Conservation (phyloP, 2,797 vertebrate genomes). For the Poecile montanus region DNA sequence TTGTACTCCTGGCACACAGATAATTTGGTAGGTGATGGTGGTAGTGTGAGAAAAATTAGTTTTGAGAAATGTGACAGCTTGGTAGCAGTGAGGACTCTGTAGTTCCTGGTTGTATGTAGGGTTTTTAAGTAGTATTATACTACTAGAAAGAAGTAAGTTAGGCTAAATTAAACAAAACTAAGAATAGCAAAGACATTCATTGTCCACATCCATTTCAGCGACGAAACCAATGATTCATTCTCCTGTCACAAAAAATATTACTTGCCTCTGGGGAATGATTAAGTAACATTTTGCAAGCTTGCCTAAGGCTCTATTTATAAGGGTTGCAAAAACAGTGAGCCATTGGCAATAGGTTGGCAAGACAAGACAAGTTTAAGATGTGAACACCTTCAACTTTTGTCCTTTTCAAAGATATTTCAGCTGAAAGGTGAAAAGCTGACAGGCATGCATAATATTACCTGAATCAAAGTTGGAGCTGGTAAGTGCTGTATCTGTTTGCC, state of each 20-base stretch:
- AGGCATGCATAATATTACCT: not conserved
- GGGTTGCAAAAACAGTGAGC: slow-evolving; percentile 15
- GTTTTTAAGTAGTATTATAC: not conserved
- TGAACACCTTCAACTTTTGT: slow-evolving; percentile 29
- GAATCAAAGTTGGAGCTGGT: not conserved
- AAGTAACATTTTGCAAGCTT: slow-evolving; percentile 48
- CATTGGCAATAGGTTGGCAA: slow-evolving; percentile 22
- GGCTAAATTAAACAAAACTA: not conserved
- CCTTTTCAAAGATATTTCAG: slow-evolving; percentile 9
- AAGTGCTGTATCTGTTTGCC: not conserved
- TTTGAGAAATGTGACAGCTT: not conserved
- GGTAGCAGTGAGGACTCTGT: not conserved
- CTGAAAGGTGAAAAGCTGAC: slow-evolving; percentile 7
- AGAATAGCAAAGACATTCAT: not conserved
- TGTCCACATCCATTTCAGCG: not conserved
- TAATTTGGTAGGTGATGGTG: not conserved
- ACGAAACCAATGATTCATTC: slow-evolving; percentile 62
- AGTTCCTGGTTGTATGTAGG: not conserved
- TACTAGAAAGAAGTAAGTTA: not conserved
- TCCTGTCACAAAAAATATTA: slow-evolving; percentile 42
- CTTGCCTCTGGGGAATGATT: slow-evolving; percentile 53
- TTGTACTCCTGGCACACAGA: not conserved
- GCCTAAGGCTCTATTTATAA: slow-evolving; percentile 26
- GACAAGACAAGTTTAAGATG: slow-evolving; percentile 20
- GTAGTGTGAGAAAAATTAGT: not conserved